Percentiles rank a stretch among this genome's conserved stretches.
phyloP scores from a whole-genome alignment of 2,113 vertebrate species.

The Perognathus longimembris region DNA sequence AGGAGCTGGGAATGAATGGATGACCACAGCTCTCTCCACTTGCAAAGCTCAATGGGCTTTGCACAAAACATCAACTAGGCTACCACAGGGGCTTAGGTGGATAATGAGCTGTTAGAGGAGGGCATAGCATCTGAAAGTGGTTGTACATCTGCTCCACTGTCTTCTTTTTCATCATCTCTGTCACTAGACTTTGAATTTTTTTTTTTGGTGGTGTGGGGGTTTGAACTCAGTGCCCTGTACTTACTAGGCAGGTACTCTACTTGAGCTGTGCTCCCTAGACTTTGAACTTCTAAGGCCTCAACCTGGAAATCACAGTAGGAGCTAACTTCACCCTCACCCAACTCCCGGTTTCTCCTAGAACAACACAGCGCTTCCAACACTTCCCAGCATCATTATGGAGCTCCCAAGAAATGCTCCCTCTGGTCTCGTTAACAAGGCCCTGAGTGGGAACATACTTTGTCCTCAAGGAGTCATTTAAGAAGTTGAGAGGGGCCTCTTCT shows the following conservation, averaged over 20 bases:
- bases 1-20: neutral
- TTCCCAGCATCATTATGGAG: neutral
- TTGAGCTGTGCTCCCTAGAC: neutral
- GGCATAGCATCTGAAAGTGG: neutral
- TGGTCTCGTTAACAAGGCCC: neutral
- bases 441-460: neutral
- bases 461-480: constrained; percentile 23
- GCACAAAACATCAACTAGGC: neutral
- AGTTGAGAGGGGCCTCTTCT: neutral
- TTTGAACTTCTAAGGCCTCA: neutral
- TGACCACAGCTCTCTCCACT: neutral
- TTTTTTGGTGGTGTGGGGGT: no score
- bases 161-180: neutral
- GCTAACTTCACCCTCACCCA: neutral
- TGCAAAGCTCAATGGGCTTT: neutral
- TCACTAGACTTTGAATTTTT: no score
- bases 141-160: neutral
- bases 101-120: neutral
- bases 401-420: neutral
- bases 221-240: no score
- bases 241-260: neutral
- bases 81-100: neutral
- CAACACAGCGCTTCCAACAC: neutral
- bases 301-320: neutral
- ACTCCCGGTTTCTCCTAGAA: neutral